Base-by-base conservation (phyloP, 2,797 vertebrate genomes). In the Myotis pilosus region DNA sequence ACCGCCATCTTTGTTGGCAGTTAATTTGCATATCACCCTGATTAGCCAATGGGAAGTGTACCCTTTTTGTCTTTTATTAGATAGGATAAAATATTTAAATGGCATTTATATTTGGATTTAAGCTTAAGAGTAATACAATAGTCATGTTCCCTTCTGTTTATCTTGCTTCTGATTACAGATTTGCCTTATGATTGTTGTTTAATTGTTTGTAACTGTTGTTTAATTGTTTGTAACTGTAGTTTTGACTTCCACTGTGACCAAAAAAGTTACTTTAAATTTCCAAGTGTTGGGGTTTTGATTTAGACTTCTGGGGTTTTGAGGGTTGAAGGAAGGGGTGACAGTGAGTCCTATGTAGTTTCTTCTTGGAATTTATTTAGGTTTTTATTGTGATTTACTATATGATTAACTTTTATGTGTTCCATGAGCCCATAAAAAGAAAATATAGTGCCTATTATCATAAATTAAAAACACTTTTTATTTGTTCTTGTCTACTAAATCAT, bases 351-450 rank as follows among this genome's bases (percentile, higher is more conserved):
- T 81, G 22, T 82, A n/a, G 69, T 78, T 86, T 79, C 71, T 36
- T 64, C 51, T 64, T 94, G 78, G 28, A 51, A 51, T 91, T 92
- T 76, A 76, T 57, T 85, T 85, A 36, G 51, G 38, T 57, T 85
- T 89, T 94, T 76, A 85, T 72, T 57, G 44, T 82, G 51, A n/a
- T 47, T 78, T 76, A 38, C 33, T 89, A 6, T 71, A 10, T 89
- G 80, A 89, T 74, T 80, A 74, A 66, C 64, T 81, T 84, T 72
- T 88, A 44, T 81, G 51, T 74, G 79, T 91, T 33, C 49, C 25
- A 13, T 33, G 68, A 91, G 15, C 38, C 85, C 69, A 53, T 91
- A n/a, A 74, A 74, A 92, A 91, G 78, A 75, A 88, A 93, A 41
- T 44, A 30, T 25, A 44, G 36, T 2, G 3, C 44, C 44, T 79